phyloP scores from a whole-genome alignment of 2,888 invertebrate genomes.

The Lithodes maja region DNA sequence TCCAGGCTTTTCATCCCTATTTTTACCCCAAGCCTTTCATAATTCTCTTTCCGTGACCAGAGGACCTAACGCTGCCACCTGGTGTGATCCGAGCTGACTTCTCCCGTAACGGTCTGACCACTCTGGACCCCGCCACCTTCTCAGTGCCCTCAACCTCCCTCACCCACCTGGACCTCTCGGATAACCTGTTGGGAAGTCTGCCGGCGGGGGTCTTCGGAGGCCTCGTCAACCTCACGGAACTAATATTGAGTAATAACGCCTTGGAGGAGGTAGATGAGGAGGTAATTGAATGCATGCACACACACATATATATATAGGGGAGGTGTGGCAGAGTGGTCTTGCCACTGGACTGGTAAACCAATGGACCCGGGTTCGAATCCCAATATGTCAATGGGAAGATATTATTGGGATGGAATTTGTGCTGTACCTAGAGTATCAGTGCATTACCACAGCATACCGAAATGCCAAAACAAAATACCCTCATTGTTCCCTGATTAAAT shows the following conservation, averaged over 20 bases:
- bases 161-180: slow-evolving; percentile 19
- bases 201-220: background rate
- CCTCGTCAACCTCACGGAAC: background rate
- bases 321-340: too few species aligned
- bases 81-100: background rate
- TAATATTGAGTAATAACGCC: background rate
- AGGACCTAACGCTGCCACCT: slow-evolving; percentile 3
- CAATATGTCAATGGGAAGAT: too few species aligned
- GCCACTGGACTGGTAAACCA: too few species aligned
- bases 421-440: too few species aligned
- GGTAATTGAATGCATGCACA: slow-evolving; percentile 1
- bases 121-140: slow-evolving; percentile 24
- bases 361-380: too few species aligned
- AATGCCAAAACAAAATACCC: too few species aligned
- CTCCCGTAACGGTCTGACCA: slow-evolving; percentile 13
- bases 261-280: background rate
- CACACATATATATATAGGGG: background rate
- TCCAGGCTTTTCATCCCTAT: too few species aligned
- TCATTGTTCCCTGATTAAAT: too few species aligned
- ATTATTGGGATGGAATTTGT: too few species aligned
- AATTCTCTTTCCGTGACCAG: background rate
- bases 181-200: slow-evolving; percentile 1
- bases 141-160: background rate
- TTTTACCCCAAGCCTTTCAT: too few species aligned
- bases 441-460: too few species aligned